Evolutionary conservation across 2,113 vertebrate species (phyloP), one percentile per base, ranked within the genome.

Genomic region (Oryzias melastigma): DNA sequence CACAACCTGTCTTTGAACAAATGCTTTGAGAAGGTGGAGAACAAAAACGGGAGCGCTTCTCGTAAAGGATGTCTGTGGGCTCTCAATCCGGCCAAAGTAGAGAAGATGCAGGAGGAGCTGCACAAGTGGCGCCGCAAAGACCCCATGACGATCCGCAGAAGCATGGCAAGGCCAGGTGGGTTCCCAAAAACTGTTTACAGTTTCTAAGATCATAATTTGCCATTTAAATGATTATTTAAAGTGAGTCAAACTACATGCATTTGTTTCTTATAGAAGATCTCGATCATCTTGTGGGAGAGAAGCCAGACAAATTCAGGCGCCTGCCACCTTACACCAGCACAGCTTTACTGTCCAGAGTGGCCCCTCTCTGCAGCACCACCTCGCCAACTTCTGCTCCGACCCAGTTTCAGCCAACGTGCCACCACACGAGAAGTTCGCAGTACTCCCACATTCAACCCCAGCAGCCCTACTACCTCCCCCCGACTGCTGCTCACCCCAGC

Each of bases 91-190:
- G 94, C 94, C 87, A 98, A 97, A 84, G 93, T 99, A 0, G 95
- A 96, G 51, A 98, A 98, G 84, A 99, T 99, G 97, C 95, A 98
- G 85, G 97, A 99, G 29, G 97, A 99, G 78, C 89, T 99, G 44
- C 95, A 98, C 83, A 99, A 99, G 62, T 99, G 97, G 97, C 94
- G 95, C 25, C 92, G 97, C 85, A 99, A 99, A 77, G 97, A 99
- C 67, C 96, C 96, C 0, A 59, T 95, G 0, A 94, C 93, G 6
- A 93, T 99, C 24, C 93, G 95, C 76, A 95, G 95, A 79, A 98
- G 97, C 63, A 99, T 99, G 97, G 96, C 96, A 29, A 95, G 92
- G 65, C 97, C 97, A 87, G 97, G 97, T 97, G 58, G 59, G 91
- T 35, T 27, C 14, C 10, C 0, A 52, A 40, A 25, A 47, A 12